Conservation (phyloP, 2,113 vertebrate species). For the Theristicus caerulescens region DNA sequence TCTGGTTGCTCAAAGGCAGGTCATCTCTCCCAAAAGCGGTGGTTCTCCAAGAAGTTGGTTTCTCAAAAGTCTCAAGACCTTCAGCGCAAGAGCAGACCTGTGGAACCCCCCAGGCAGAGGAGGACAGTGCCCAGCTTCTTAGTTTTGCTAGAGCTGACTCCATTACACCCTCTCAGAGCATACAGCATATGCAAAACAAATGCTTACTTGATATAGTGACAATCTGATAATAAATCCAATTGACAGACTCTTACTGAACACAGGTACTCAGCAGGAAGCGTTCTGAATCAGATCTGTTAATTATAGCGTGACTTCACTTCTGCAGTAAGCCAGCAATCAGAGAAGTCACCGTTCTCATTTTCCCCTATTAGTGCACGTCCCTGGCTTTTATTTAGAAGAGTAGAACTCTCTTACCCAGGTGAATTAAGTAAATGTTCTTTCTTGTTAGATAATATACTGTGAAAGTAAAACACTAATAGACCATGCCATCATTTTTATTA, state of each 20-base stretch:
- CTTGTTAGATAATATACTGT: neutral
- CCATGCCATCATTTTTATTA: neutral
- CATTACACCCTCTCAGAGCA: rapidly evolving
- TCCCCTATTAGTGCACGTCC: neutral
- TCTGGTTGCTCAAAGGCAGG: neutral
- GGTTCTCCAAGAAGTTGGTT: neutral
- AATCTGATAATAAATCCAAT: neutral
- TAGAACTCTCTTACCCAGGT: neutral
- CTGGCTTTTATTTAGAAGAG: neutral
- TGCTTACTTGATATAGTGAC: neutral
- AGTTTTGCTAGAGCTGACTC: neutral
- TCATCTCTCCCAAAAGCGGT: neutral
- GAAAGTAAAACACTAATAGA: neutral
- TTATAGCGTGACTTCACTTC: neutral
- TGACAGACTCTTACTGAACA: neutral
- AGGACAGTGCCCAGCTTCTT: neutral
- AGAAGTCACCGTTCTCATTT: neutral
- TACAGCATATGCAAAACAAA: neutral
- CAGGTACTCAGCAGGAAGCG: neutral
- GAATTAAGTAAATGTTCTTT: constrained; percentile 15
- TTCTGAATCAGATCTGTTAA: constrained; percentile 2
- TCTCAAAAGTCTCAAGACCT: neutral
- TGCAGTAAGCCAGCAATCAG: neutral
- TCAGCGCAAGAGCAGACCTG: neutral
- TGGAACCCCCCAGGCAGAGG: neutral